Evolutionary conservation across 2,113 vertebrate species (phyloP).

Genomic region (Tyto alba): DNA sequence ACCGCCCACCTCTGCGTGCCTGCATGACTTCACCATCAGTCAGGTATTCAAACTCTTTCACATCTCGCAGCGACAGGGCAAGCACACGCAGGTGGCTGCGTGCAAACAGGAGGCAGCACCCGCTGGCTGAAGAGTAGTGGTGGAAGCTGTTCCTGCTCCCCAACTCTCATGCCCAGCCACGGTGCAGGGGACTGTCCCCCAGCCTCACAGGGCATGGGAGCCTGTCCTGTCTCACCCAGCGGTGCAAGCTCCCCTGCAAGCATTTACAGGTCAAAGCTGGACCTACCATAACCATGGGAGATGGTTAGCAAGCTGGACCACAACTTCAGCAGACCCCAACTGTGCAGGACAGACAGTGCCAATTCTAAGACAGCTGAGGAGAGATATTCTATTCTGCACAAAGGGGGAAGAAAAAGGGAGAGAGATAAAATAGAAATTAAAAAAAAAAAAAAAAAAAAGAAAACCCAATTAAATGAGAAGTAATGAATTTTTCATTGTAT

Average conservation of each 20-base stretch:
- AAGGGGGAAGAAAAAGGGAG: not conserved
- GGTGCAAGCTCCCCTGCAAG: not conserved
- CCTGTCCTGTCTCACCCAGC: not conserved
- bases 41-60: no score
- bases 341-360: not conserved
- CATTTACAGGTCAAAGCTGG: not conserved
- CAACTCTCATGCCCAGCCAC: rapidly evolving
- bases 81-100: not conserved
- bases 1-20: not conserved
- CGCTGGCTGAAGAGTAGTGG: no score
- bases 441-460: not conserved
- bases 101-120: not conserved
- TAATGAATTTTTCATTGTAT: not conserved
- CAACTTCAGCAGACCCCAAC: not conserved
- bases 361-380: not conserved
- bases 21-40: not conserved
- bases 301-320: not conserved
- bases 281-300: not conserved
- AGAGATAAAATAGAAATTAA: not conserved
- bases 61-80: rapidly evolving
- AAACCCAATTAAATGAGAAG: not conserved
- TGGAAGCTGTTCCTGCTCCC: not conserved
- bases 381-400: not conserved
- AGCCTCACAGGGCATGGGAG: not conserved
- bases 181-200: rapidly evolving